Base-by-base conservation (phyloP, 2,113 vertebrate genomes). In the Microcebus tavaratra region DNA sequence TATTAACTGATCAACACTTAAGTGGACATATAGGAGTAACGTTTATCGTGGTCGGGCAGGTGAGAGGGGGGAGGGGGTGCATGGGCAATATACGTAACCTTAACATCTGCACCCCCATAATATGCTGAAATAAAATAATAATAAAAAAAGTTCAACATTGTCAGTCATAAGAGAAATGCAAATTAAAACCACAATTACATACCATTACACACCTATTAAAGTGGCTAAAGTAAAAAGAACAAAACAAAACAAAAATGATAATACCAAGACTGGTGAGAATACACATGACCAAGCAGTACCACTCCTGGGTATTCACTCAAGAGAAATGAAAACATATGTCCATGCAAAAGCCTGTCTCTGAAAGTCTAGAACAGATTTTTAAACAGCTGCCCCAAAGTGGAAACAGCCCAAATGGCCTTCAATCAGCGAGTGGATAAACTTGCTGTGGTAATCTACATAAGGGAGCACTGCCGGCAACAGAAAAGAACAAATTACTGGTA, bases 261-360 rank as follows among this genome's bases (percentile, higher is more conserved):
- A 0, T 0, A 0, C 61, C 5, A 6, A 6, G 84, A 79, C 83
- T 0, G 17, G 14, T 0, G 8, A 53, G 72, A 21, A 10, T 0
- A 2, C 14, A 0, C 0, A 0, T 0, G 23, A 8, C 53, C 45
- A 1, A 5, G 6, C 48, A 29, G 10, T 0, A 11, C 14, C 21
- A 3, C 12, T 6, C 53, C 4, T 2, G 0, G 34, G 34, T 0
- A 0, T 2, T 3, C 5, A 13, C 4, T 31, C 17, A 0, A 4
- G 65, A 4, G 23, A 61, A 18, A 29, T 0, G 10, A 14, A 39
- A 12, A 5, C 14, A 0, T 10, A 25, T 1, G 79, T 13, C 11
- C 39, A 27, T 0, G 2, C 39, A 3, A 5, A 67, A n/a, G 2
- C 45, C 79, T 25, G 39, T 5, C 6, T 1, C 0, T 1, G 1